Conservation (phyloP, 2,113 vertebrate genomes). For the Tauraco erythrolophus region DNA sequence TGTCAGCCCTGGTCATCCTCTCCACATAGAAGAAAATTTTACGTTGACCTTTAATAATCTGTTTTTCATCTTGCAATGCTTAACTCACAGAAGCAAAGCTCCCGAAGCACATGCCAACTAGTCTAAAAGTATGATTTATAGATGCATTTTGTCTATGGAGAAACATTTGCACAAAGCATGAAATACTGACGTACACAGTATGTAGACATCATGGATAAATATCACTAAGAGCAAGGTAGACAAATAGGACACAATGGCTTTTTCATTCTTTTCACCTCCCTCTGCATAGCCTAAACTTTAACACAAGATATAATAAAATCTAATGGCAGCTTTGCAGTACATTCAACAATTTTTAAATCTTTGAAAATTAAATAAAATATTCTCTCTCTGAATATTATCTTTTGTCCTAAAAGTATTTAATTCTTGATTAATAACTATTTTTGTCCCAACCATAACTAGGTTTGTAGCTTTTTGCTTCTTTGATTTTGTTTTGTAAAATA, state of each 20-base stretch:
- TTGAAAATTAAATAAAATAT: background rate
- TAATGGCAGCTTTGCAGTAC: background rate
- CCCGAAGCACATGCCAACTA: background rate
- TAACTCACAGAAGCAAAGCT: background rate
- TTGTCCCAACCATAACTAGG: background rate
- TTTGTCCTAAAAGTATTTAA: background rate
- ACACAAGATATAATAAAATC: background rate
- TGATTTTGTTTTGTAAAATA: background rate
- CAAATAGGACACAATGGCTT: background rate
- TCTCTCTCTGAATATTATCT: background rate
- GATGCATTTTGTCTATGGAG: background rate
- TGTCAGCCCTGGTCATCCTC: background rate
- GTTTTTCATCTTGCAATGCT: background rate
- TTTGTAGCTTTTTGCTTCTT: background rate
- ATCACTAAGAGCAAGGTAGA: background rate
- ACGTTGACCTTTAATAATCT: background rate
- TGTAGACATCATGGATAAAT: background rate
- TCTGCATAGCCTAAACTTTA: background rate
- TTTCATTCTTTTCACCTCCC: background rate
- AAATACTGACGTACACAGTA: background rate
- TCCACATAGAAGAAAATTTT: background rate
- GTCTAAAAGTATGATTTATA: background rate
- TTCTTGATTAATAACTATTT: background rate
- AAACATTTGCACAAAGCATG: background rate
- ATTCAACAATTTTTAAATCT: background rate